Evolutionary conservation across 2,113 vertebrate genomes (phyloP).

Genomic region (Brachypteracias leptosomus): DNA sequence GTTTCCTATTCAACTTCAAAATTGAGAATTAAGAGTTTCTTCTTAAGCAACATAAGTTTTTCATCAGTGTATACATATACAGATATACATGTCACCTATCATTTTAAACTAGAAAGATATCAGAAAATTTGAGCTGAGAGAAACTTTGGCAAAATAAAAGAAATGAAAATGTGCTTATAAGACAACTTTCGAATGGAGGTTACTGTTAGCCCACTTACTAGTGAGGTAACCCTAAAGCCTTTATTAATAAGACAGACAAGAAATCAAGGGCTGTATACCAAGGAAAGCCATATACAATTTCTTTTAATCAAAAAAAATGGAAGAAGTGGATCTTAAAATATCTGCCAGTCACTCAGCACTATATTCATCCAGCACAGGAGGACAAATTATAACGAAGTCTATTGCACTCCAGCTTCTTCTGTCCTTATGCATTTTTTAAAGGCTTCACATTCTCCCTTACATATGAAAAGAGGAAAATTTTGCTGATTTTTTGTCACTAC

Average conservation of each 20-base stretch:
- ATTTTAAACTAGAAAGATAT: background rate
- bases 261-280: background rate
- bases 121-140: background rate
- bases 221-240: background rate
- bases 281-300: background rate
- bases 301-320: background rate
- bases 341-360: constrained; percentile 22
- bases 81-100: background rate
- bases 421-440: constrained; percentile 29
- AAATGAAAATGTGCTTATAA: background rate
- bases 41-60: background rate
- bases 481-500: constrained; percentile 32
- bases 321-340: constrained; percentile 15
- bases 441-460: background rate
- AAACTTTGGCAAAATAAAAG: background rate
- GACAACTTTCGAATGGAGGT: background rate
- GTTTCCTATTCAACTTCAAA: background rate
- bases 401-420: background rate
- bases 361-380: constrained; percentile 33
- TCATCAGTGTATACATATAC: background rate
- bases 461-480: constrained; percentile 46
- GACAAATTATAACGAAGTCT: constrained; percentile 25
- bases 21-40: background rate
- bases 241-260: background rate
- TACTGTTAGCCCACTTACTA: background rate